Conservation (phyloP, 1,140 invertebrate genomes). For the Periplaneta americana region DNA sequence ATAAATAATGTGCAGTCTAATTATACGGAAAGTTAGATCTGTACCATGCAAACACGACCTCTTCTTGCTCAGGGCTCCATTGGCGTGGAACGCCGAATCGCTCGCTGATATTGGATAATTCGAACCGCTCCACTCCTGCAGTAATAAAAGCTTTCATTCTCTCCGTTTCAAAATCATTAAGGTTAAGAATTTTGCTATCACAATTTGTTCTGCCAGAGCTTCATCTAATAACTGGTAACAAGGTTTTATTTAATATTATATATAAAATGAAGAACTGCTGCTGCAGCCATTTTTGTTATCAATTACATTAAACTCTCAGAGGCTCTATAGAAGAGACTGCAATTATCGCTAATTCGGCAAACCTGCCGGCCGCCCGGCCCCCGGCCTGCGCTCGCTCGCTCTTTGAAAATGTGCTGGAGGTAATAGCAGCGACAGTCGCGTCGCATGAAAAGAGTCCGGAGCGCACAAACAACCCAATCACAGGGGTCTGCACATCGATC, state of each 20-base stretch:
- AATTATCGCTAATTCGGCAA: background rate
- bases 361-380: too few relatives aligned
- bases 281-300: background rate
- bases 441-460: background rate
- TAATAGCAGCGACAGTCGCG: background rate
- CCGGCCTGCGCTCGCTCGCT: background rate
- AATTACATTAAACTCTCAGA: background rate
- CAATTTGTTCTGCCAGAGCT: background rate
- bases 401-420: background rate
- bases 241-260: background rate
- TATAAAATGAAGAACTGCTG: background rate
- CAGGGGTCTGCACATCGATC: too few relatives aligned
- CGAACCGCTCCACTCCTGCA: background rate
- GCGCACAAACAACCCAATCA: too few relatives aligned
- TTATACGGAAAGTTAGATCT: too few relatives aligned
- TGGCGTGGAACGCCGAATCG: background rate
- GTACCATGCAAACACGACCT: too few relatives aligned
- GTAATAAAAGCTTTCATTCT: background rate
- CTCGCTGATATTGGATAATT: background rate
- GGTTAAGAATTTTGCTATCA: background rate
- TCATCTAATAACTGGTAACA: background rate
- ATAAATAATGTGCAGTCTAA: too few relatives aligned
- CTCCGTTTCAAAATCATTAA: background rate
- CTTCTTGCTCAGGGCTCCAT: background rate
- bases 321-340: background rate